Evolutionary conservation across 2,113 vertebrate species (phyloP).

Genomic region (Phaetusa simplex): DNA sequence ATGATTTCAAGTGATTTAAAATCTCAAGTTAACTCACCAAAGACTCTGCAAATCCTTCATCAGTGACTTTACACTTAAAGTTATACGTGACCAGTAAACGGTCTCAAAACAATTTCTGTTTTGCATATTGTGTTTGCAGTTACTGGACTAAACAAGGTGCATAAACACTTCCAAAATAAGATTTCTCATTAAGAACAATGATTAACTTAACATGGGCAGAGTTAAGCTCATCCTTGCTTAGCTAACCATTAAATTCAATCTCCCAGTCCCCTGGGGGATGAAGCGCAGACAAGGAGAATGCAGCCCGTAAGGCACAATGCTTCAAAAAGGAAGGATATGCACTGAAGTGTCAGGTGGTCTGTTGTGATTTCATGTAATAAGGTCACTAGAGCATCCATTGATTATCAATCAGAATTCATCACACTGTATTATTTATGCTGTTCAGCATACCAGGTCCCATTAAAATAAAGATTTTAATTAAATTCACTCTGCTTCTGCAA

Average conservation of each 20-base stretch:
- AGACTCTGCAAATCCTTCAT: neutral
- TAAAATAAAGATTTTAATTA: neutral
- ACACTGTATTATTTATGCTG: neutral
- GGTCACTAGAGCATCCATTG: conserved; percentile 12
- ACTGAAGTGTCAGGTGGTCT: conserved; percentile 13
- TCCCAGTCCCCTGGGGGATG: neutral
- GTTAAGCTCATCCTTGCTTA: conserved; percentile 30
- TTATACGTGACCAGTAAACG: neutral
- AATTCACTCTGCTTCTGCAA: neutral
- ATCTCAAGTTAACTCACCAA: neutral
- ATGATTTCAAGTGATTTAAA: neutral
- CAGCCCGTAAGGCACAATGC: neutral
- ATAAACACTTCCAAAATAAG: neutral
- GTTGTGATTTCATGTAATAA: conserved; percentile 18
- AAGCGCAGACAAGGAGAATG: neutral
- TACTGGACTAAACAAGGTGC: neutral
- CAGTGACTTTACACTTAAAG: neutral
- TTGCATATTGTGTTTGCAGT: neutral
- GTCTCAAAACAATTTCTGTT: neutral
- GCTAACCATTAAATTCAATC: conserved; percentile 54
- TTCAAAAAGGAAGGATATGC: neutral
- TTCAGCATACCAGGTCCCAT: neutral
- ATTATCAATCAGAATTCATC: conserved; percentile 32
- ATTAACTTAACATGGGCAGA: neutral
- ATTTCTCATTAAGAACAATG: neutral